Conservation (phyloP, 2,113 vertebrate genomes). For the Lasiurus cinereus region DNA sequence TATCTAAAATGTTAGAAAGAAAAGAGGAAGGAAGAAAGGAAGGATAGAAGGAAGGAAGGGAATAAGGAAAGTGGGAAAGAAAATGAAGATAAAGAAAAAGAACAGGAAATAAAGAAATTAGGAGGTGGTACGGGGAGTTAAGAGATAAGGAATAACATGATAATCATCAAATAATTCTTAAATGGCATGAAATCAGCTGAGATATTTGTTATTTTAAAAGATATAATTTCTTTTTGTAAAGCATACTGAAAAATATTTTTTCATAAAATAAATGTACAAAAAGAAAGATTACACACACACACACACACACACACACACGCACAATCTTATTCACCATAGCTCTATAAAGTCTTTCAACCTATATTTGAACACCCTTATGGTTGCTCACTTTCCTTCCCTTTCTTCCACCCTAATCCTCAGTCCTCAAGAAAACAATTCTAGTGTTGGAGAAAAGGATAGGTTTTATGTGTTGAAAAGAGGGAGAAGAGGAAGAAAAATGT, state of each 20-base stretch:
- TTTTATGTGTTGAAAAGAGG: slow-evolving; percentile 14
- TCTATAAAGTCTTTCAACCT: background rate
- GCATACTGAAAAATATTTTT: background rate
- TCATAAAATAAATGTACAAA: background rate
- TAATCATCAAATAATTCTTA: slow-evolving; percentile 24
- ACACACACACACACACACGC: background rate
- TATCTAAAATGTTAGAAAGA: background rate
- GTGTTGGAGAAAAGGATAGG: background rate
- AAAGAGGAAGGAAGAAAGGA: background rate
- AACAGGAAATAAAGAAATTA: background rate
- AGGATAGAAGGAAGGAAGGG: background rate
- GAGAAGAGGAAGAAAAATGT: background rate
- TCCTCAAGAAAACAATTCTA: background rate
- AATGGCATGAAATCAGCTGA: background rate
- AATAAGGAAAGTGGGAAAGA: background rate
- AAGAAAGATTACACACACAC: background rate
- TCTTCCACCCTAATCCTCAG: background rate
- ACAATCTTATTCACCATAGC: background rate
- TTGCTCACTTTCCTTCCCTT: background rate
- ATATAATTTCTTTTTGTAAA: background rate
- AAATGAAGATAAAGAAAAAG: background rate
- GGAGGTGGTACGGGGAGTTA: background rate
- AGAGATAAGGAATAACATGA: background rate
- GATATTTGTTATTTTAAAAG: background rate
- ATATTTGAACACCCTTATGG: background rate